phyloP scores from a whole-genome alignment of 2,888 invertebrate species.

The Euzophera pinguis region DNA sequence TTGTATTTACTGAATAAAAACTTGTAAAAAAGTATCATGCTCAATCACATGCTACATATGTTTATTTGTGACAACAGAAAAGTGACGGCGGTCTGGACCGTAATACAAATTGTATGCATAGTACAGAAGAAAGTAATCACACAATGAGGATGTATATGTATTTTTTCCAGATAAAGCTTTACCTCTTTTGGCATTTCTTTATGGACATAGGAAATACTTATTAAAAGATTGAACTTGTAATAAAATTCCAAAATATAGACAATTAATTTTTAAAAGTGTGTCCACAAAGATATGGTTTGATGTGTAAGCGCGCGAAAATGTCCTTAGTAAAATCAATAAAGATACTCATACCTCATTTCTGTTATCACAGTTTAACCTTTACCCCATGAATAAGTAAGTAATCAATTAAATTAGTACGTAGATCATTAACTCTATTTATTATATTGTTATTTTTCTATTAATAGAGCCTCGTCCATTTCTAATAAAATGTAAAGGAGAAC shows the following conservation, averaged over 20 bases:
- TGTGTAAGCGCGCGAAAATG: not conserved
- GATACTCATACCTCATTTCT: slow-evolving; percentile 12
- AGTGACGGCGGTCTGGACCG: too few species aligned
- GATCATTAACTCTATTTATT: not conserved
- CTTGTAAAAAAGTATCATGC: not conserved
- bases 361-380: slow-evolving; percentile 12
- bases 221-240: too few species aligned
- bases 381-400: slow-evolving; percentile 3
- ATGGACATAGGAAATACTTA: too few species aligned
- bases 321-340: not conserved
- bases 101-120: too few species aligned
- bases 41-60: not conserved
- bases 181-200: too few species aligned
- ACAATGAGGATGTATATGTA: too few species aligned
- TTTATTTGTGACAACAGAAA: not conserved
- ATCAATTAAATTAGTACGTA: slow-evolving; percentile 1
- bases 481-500: not conserved
- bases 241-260: not conserved
- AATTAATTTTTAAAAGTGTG: too few species aligned
- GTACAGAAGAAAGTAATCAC: too few species aligned
- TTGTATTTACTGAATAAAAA: not conserved
- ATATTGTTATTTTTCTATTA: not conserved
- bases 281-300: too few species aligned
- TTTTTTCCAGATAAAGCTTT: too few species aligned
- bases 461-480: not conserved